Conservation (phyloP, 2,113 vertebrate species). For the Callopanchax toddi region DNA sequence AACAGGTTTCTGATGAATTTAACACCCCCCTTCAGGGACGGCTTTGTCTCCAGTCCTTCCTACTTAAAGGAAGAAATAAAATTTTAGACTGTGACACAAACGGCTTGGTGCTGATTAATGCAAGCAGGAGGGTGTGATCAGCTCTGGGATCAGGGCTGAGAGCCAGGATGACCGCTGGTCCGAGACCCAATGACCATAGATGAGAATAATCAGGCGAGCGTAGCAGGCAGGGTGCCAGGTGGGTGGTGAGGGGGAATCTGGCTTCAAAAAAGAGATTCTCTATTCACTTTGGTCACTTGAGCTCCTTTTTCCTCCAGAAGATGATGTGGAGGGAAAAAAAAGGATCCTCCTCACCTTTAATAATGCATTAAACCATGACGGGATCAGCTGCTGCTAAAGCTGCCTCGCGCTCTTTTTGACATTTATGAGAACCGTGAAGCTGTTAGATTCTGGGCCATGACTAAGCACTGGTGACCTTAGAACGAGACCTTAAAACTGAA, state of each 20-base stretch:
- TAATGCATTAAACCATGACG: slow-evolving; percentile 50
- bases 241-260: slow-evolving; percentile 4
- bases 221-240: slow-evolving; percentile 16
- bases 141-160: slow-evolving; percentile 30
- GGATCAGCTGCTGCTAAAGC: slow-evolving; percentile 50
- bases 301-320: slow-evolving; percentile 13
- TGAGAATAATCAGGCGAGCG: slow-evolving; percentile 43
- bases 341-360: slow-evolving; percentile 40
- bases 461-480: slow-evolving; percentile 47
- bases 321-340: background rate
- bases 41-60: slow-evolving; percentile 11
- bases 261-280: slow-evolving; percentile 9
- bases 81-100: slow-evolving; percentile 21
- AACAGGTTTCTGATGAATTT: slow-evolving; percentile 21
- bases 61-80: background rate
- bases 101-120: slow-evolving; percentile 34
- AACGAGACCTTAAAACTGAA: slow-evolving; percentile 53
- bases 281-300: slow-evolving; percentile 36
- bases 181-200: slow-evolving; percentile 60
- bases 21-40: slow-evolving; percentile 19
- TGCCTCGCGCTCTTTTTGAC: slow-evolving; percentile 20
- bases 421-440: slow-evolving; percentile 13
- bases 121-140: slow-evolving; percentile 19
- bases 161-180: slow-evolving; percentile 39
- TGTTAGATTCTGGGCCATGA: slow-evolving; percentile 1